phyloP scores from a whole-genome alignment of 2,113 vertebrate genomes.

The Daubentonia madagascariensis region DNA sequence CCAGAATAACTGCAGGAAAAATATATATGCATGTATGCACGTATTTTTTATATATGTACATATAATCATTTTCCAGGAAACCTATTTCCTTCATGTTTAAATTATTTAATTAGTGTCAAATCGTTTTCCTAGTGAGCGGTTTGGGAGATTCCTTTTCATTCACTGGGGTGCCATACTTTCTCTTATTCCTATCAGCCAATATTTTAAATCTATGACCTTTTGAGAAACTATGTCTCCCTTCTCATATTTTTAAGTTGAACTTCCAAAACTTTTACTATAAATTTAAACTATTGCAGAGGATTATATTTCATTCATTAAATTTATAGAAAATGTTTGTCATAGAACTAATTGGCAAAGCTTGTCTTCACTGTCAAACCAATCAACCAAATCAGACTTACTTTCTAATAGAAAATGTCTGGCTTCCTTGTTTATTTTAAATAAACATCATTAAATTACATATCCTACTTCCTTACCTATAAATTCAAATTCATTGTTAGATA shows the following conservation, averaged over 20 bases:
- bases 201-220: slow-evolving; percentile 19
- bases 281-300: background rate
- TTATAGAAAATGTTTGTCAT: background rate
- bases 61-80: background rate
- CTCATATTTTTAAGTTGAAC: background rate
- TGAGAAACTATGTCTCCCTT: background rate
- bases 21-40: rapidly evolving
- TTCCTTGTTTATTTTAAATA: slow-evolving; percentile 46
- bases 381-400: slow-evolving; percentile 38
- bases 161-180: background rate
- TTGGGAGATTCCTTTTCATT: background rate
- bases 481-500: slow-evolving; percentile 33
- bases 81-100: background rate
- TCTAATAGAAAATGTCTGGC: background rate
- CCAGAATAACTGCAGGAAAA: background rate
- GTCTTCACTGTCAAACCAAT: slow-evolving; percentile 31
- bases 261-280: background rate
- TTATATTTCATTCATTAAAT: background rate
- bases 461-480: slow-evolving; percentile 3
- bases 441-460: slow-evolving; percentile 8
- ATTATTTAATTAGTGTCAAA: background rate
- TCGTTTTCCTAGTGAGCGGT: background rate
- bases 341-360: slow-evolving; percentile 8
- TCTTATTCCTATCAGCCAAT: background rate
- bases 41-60: background rate